phyloP scores from a whole-genome alignment of 2,113 vertebrate genomes.

The Choloepus hoffmanni region DNA sequence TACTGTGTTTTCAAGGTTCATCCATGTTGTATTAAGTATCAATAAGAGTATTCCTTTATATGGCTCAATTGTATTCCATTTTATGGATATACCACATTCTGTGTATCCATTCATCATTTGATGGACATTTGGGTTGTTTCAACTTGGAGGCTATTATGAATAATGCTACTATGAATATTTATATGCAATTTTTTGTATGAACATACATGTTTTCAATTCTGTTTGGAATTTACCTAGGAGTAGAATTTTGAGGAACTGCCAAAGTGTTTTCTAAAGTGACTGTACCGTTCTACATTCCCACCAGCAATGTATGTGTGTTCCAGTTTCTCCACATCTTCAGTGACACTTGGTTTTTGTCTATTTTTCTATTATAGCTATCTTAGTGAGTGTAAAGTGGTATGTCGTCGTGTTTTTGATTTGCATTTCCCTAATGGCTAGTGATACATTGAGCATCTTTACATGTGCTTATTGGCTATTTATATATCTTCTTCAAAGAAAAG shows the following conservation, averaged over 20 bases:
- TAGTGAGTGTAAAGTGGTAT: background rate
- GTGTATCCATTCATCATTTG: background rate
- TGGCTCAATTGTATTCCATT: background rate
- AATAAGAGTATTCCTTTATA: background rate
- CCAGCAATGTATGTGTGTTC: background rate
- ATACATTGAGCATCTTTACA: background rate
- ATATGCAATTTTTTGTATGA: background rate
- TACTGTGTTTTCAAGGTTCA: background rate
- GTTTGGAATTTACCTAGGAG: background rate
- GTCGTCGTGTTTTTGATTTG: constrained; percentile 6
- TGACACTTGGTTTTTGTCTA: background rate
- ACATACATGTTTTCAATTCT: background rate
- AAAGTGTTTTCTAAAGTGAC: background rate
- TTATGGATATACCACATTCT: background rate
- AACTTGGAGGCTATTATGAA: background rate
- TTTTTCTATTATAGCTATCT: background rate
- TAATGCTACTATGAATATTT: background rate
- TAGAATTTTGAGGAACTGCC: background rate
- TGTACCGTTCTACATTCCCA: background rate
- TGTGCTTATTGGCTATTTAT: background rate
- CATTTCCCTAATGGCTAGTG: background rate
- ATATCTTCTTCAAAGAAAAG: constrained; percentile 7
- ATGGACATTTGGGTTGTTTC: background rate
- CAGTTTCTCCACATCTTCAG: background rate
- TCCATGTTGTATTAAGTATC: background rate